Evolutionary conservation across 2,888 invertebrate species (phyloP).

Genomic region (Yponomeuta sedellus): DNA sequence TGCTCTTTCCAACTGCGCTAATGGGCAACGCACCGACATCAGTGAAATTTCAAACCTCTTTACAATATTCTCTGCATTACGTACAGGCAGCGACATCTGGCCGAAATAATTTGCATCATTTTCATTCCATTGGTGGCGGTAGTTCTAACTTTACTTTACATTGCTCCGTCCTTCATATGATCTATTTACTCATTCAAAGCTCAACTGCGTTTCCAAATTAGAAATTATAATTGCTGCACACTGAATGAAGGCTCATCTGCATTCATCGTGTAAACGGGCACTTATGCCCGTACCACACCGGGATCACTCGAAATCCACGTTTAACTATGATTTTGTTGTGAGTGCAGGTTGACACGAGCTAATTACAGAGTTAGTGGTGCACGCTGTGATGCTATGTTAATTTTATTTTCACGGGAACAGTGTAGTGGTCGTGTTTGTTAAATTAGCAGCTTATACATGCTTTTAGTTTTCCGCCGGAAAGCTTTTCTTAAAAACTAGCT

Average conservation of each 20-base stretch:
- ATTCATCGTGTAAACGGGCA: conserved; percentile 30
- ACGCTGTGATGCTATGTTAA: not conserved
- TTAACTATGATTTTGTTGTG: conserved; percentile 1
- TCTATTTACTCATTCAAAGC: conserved; percentile 21
- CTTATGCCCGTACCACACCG: conserved; percentile 3
- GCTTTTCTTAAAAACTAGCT: no score
- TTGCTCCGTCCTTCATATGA: not conserved
- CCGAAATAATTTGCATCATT: no score
- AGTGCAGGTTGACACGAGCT: not conserved
- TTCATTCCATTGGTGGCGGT: no score
- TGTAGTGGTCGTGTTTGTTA: no score
- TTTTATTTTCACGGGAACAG: not conserved
- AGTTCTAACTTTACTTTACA: no score
- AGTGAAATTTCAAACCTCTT: no score
- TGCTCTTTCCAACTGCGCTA: no score
- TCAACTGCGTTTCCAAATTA: conserved; percentile 40
- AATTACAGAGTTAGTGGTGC: not conserved
- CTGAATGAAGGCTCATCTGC: conserved; percentile 45
- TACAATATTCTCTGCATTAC: no score
- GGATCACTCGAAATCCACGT: conserved; percentile 11
- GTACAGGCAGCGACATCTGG: no score
- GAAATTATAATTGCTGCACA: conserved; percentile 41
- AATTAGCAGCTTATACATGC: no score
- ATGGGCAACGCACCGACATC: no score
- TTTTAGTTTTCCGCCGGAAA: no score